Percentiles rank a stretch among this genome's conserved stretches.
Evolutionary conservation across 2,113 vertebrate species (phyloP).

Genomic region (Oreotrochilus melanogaster): DNA sequence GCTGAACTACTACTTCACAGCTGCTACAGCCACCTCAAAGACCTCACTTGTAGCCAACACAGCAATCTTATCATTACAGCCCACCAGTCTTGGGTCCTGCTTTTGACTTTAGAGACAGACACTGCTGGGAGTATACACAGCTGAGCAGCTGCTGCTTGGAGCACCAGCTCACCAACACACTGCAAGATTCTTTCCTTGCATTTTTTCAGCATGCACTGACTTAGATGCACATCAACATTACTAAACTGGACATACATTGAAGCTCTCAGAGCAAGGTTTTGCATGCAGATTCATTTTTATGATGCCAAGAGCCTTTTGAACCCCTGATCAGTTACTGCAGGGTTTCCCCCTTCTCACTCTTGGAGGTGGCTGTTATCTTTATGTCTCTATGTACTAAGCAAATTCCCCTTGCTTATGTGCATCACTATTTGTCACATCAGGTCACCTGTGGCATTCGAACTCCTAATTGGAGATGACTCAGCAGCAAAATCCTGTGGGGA

Average conservation of each 20-base stretch:
- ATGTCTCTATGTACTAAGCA: not conserved
- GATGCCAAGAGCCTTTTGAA: not conserved
- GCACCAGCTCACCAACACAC: not conserved
- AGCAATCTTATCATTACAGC: not conserved
- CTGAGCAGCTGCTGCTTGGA: not conserved
- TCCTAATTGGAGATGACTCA: slow-evolving; percentile 4
- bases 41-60: not conserved
- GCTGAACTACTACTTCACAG: not conserved
- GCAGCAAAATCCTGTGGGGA: not conserved
- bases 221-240: not conserved
- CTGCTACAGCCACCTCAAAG: not conserved
- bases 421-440: not conserved
- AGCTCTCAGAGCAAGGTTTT: not conserved
- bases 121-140: not conserved
- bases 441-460: slow-evolving; percentile 4
- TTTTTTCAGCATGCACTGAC: not conserved
- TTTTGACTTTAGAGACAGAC: not conserved
- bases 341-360: not conserved
- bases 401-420: slow-evolving; percentile 12
- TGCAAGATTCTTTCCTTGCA: not conserved
- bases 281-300: not conserved
- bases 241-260: not conserved
- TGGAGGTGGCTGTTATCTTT: not conserved
- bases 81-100: not conserved
- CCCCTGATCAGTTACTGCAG: not conserved